Percentiles rank a stretch among this genome's conserved stretches.
Evolutionary conservation across 2,113 vertebrate genomes (phyloP).

Genomic region (Ageneiosus marmoratus): DNA sequence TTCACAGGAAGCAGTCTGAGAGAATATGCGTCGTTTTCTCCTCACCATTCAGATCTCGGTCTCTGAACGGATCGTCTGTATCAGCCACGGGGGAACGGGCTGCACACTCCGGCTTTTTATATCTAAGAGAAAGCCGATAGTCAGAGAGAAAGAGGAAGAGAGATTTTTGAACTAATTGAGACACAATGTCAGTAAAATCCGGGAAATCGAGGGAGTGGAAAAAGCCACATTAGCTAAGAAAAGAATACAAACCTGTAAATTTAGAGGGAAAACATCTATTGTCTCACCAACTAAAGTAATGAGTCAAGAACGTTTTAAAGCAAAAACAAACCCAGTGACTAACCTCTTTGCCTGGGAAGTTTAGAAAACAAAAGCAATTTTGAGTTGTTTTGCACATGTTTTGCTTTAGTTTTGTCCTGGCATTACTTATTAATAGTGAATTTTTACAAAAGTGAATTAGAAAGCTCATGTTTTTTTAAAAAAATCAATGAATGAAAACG

Average conservation of each 20-base stretch:
- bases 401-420: not conserved
- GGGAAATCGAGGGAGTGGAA: not conserved
- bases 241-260: conserved; percentile 25
- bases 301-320: conserved; percentile 28
- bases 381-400: not conserved
- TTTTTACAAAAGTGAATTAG: not conserved
- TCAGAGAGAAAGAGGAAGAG: conserved; percentile 24
- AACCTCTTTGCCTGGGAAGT: conserved; percentile 3
- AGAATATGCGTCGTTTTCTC: not conserved
- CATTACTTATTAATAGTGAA: conserved; percentile 9
- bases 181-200: conserved; percentile 27
- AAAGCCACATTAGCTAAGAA: not conserved
- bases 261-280: conserved; percentile 20
- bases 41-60: conserved; percentile 91
- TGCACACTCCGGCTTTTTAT: conserved; percentile 88
- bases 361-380: not conserved
- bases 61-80: conserved; percentile 88
- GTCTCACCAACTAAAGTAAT: conserved; percentile 36
- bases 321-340: conserved; percentile 18
- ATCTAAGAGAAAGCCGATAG: conserved; percentile 69
- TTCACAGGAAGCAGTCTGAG: not conserved
- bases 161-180: not conserved
- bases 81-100: conserved; percentile 81
- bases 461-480: not conserved
- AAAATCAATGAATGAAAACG: not conserved